Evolutionary conservation across 2,888 invertebrate genomes (phyloP).

Genomic region (Mechanitis mazaeus): DNA sequence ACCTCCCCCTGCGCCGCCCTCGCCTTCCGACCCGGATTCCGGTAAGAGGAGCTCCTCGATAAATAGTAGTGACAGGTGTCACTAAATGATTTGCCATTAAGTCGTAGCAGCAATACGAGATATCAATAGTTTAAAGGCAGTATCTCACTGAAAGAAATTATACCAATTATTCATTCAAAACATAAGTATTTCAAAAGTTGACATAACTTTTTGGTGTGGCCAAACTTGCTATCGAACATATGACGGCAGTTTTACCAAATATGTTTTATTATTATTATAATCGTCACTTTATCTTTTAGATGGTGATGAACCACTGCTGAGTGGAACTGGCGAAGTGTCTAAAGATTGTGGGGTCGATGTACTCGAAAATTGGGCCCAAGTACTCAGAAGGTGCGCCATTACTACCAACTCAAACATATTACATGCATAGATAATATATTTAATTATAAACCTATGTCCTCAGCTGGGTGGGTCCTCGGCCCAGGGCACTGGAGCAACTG

Average conservation of each 20-base stretch:
- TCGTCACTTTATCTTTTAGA: slow-evolving; percentile 63
- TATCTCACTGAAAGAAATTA: too few species aligned
- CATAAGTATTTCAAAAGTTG: too few species aligned
- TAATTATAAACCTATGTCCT: not conserved
- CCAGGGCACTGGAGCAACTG: slow-evolving; percentile 87
- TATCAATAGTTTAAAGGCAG: too few species aligned
- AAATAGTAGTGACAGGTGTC: too few species aligned
- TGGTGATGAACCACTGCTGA: slow-evolving; percentile 96
- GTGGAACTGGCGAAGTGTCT: slow-evolving; percentile 97
- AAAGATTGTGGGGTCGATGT: slow-evolving; percentile 97
- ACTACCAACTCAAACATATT: too few species aligned
- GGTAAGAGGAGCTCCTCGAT: slow-evolving; percentile 58
- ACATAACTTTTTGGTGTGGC: too few species aligned
- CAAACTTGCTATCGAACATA: too few species aligned
- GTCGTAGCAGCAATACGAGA: too few species aligned
- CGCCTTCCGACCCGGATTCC: slow-evolving; percentile 85
- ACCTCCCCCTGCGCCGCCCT: slow-evolving; percentile 83
- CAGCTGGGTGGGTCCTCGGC: slow-evolving; percentile 82
- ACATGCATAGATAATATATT: not conserved
- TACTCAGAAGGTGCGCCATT: slow-evolving; percentile 78
- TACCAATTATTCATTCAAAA: too few species aligned
- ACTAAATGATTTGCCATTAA: too few species aligned
- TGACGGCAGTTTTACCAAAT: too few species aligned
- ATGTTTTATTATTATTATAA: not conserved
- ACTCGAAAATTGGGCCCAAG: slow-evolving; percentile 94